Conservation (phyloP, 2,797 vertebrate species). For the Clamator glandarius region DNA sequence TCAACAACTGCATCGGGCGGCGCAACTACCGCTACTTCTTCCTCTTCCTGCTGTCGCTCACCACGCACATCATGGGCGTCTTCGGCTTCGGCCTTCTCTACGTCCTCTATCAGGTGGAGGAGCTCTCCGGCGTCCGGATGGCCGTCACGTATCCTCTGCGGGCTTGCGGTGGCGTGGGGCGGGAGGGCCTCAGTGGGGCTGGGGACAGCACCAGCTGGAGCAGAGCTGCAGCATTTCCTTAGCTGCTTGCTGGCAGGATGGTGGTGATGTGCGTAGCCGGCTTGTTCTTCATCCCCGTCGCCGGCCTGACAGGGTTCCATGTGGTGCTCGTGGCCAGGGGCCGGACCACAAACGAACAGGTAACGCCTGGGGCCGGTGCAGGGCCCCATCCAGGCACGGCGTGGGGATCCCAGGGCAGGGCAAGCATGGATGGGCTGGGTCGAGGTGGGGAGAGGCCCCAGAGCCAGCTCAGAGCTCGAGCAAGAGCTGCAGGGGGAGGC, state of each 20-base stretch:
- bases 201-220: rapidly evolving
- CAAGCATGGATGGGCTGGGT: rapidly evolving
- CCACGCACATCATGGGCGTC: slow-evolving; percentile 92
- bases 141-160: slow-evolving; percentile 94
- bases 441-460: neutral
- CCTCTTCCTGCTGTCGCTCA: slow-evolving; percentile 95
- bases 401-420: neutral
- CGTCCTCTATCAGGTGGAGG: slow-evolving; percentile 89
- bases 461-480: neutral
- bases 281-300: slow-evolving; percentile 95
- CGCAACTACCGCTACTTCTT: slow-evolving; percentile 99
- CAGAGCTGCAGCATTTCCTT: slow-evolving; percentile 43
- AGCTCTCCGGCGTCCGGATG: slow-evolving; percentile 87
- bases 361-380: slow-evolving; percentile 20
- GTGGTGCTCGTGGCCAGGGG: slow-evolving; percentile 96
- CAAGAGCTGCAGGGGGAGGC: neutral
- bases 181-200: too few species aligned
- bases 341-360: slow-evolving; percentile 97
- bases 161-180: rapidly evolving
- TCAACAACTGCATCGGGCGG: slow-evolving; percentile 98
- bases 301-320: slow-evolving; percentile 96
- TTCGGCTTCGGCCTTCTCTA: slow-evolving; percentile 95
- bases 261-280: slow-evolving; percentile 97
- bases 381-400: rapidly evolving
- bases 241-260: slow-evolving; percentile 83